Conservation (phyloP, 2,113 vertebrate genomes). For the Platysternon megacephalum region DNA sequence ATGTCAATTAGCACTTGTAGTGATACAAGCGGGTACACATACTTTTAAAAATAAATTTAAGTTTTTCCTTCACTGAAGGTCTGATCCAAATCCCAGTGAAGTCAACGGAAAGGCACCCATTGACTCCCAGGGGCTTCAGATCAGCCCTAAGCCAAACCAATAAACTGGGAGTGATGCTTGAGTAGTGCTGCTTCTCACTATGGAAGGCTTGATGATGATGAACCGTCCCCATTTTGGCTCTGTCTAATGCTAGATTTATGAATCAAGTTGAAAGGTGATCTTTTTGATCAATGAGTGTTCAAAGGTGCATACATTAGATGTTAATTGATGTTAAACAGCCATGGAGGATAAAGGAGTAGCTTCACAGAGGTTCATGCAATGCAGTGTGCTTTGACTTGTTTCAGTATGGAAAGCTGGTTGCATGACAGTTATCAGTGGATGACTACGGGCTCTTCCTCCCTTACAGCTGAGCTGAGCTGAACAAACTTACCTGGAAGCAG, state of each 20-base stretch:
- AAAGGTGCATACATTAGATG: background rate
- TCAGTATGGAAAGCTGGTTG: constrained; percentile 9
- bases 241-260: background rate
- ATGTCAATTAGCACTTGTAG: background rate
- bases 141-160: fast-evolving
- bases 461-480: background rate
- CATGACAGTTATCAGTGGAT: constrained; percentile 12
- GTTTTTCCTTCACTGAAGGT: background rate
- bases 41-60: background rate
- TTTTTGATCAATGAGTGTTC: background rate
- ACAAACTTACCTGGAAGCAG: constrained; percentile 54
- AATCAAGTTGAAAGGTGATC: background rate
- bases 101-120: background rate
- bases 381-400: background rate
- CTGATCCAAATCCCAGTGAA: background rate
- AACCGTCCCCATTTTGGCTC: background rate
- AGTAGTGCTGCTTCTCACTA: background rate
- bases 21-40: background rate
- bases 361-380: constrained; percentile 62
- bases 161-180: background rate
- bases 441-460: constrained; percentile 10
- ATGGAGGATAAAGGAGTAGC: constrained; percentile 10
- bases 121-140: fast-evolving
- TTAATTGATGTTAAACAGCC: background rate
- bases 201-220: fast-evolving